These are phyloP conservation scores for Myripristis murdjan DNA, from an alignment of 2,797 vertebrate species.

Conservation along the genomic window DNA sequence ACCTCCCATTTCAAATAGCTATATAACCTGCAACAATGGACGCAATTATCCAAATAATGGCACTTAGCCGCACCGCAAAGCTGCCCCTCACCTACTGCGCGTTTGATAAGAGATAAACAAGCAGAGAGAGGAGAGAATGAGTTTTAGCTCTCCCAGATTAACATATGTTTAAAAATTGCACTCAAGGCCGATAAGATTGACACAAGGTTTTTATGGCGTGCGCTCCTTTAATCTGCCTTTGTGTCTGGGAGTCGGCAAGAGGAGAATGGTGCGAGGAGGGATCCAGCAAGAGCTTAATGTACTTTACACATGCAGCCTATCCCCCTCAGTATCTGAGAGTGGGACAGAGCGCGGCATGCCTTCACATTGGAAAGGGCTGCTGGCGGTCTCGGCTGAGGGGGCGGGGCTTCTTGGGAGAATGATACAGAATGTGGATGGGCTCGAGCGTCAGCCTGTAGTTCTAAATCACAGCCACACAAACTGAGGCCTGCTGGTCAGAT, in stretches of 20 bases:
- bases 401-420: too few species aligned
- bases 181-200: conserved; percentile 87
- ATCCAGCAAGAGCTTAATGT: conserved; percentile 80
- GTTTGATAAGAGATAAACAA: conserved; percentile 87
- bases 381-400: too few species aligned
- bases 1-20: conserved; percentile 85
- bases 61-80: conserved; percentile 79
- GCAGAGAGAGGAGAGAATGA: conserved; percentile 75
- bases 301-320: conserved; percentile 76
- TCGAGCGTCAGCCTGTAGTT: conserved; percentile 63
- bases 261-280: conserved; percentile 80
- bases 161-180: conserved; percentile 89
- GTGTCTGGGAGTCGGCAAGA: conserved; percentile 77
- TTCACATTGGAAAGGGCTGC: conserved; percentile 37
- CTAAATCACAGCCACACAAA: conserved; percentile 9
- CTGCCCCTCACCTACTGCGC: conserved; percentile 82
- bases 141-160: conserved; percentile 85
- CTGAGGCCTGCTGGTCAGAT: conserved; percentile 1
- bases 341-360: conserved; percentile 56
- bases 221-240: conserved; percentile 82
- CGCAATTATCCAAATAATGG: conserved; percentile 89
- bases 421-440: conserved; percentile 26
- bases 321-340: conserved; percentile 56
- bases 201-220: conserved; percentile 80
- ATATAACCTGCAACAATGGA: conserved; percentile 85